Evolutionary conservation across 2,888 invertebrate species (phyloP).

Genomic region (Ichneumoninae sp.): DNA sequence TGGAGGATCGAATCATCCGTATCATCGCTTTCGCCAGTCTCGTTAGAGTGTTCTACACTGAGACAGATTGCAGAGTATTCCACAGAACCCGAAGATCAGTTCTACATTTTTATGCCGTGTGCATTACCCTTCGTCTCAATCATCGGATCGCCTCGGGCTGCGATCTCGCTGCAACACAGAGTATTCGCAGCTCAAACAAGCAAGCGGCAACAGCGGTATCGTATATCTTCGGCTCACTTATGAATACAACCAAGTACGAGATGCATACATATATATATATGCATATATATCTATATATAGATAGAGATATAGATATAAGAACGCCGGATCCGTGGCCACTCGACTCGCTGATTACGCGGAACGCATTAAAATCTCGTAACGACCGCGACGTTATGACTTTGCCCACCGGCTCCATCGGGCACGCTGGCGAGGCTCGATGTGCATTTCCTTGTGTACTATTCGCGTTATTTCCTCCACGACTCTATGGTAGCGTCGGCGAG

Average conservation of each 20-base stretch:
- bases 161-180: background rate
- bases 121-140: background rate
- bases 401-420: slow-evolving; percentile 45
- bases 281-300: too few species aligned
- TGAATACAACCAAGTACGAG: slow-evolving; percentile 10
- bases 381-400: slow-evolving; percentile 64
- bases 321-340: slow-evolving; percentile 43
- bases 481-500: background rate
- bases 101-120: background rate
- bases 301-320: slow-evolving; percentile 22
- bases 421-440: slow-evolving; percentile 6
- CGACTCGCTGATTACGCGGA: slow-evolving; percentile 67
- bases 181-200: background rate
- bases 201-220: background rate
- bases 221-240: slow-evolving; percentile 12
- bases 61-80: background rate
- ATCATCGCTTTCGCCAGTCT: background rate
- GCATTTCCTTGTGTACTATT: slow-evolving; percentile 47
- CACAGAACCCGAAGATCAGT: background rate
- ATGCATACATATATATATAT: background rate
- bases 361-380: slow-evolving; percentile 68
- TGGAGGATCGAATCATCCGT: background rate
- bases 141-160: background rate
- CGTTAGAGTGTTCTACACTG: background rate
- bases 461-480: slow-evolving; percentile 38